Base-by-base conservation (phyloP, 1,140 invertebrate genomes). In the Cepaea nemoralis region DNA sequence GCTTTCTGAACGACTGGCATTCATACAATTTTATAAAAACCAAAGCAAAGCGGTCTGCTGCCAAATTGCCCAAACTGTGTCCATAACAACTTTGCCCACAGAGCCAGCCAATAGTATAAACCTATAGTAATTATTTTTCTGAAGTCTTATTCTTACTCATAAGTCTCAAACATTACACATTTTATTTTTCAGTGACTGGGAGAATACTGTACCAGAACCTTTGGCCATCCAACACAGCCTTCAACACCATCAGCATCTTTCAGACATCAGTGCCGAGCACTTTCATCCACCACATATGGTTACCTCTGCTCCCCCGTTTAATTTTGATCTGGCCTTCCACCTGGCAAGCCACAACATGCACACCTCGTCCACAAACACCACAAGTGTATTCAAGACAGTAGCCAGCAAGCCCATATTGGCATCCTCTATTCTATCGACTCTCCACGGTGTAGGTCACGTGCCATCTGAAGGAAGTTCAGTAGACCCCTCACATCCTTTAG, bases 101-200 rank as follows among this genome's bases (percentile, higher is more conserved):
- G n/a, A n/a, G n/a, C n/a, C n/a, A n/a, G n/a, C n/a, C n/a, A n/a
- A n/a, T n/a, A n/a, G n/a, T n/a, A n/a, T n/a, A n/a, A n/a, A n/a
- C n/a, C n/a, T n/a, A n/a, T n/a, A n/a, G n/a, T n/a, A n/a, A n/a
- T n/a, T n/a, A n/a, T n/a, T n/a, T n/a, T n/a, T n/a, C n/a, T n/a
- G n/a, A n/a, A n/a, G n/a, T n/a, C n/a, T n/a, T n/a, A n/a, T n/a
- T n/a, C n/a, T n/a, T n/a, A n/a, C n/a, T n/a, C n/a, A n/a, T n/a
- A n/a, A n/a, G n/a, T n/a, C n/a, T n/a, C n/a, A n/a, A n/a, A n/a
- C n/a, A n/a, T n/a, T n/a, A n/a, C n/a, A n/a, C n/a, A n/a, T 55
- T 55, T 2, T 55, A 24, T 8, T 55, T 70, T 74, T 39, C 69
- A 80, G 89, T 45, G 90, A 91, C 45, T 91, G 89, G 90, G 91